A percentile compares a stretch with the other conserved stretches of the same genome.
These are phyloP conservation scores for Lepidocyrtoides sp. DNA, from an alignment of 2,888 invertebrate genomes.

Conservation along the genomic window DNA sequence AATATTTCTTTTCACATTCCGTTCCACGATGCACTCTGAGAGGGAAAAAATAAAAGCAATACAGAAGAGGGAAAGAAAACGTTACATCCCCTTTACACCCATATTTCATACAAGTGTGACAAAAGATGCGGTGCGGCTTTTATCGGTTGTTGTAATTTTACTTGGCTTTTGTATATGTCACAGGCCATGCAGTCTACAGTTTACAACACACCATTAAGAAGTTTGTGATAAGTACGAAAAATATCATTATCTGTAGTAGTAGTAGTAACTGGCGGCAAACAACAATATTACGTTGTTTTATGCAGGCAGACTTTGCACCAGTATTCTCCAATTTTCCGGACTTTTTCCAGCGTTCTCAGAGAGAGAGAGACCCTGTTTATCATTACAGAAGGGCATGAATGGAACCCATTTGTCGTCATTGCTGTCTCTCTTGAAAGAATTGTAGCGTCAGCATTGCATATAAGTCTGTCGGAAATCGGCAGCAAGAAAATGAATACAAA, in stretches of 20 bases:
- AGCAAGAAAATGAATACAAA: conserved; percentile 3
- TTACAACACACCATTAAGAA: not conserved
- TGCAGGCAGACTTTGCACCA: not conserved
- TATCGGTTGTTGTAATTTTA: not conserved
- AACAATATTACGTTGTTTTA: not conserved
- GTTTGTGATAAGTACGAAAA: not conserved
- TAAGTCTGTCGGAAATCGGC: conserved; percentile 43
- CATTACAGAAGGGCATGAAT: conserved; percentile 58
- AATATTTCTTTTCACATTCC: too few relatives aligned
- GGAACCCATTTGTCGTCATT: conserved; percentile 73
- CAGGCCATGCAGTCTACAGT: not conserved
- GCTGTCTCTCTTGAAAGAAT: conserved; percentile 51
- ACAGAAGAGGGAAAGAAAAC: not conserved
- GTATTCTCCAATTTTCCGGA: not conserved
- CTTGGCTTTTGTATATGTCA: not conserved
- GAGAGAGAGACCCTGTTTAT: conserved; percentile 44
- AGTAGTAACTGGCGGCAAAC: too few relatives aligned
- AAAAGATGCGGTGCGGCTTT: conserved; percentile 41
- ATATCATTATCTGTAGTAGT: conserved; percentile 8
- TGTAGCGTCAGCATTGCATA: conserved; percentile 48
- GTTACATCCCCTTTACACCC: conserved; percentile 23
- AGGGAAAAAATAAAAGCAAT: too few relatives aligned
- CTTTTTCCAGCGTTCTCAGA: not conserved
- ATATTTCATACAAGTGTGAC: conserved; percentile 36
- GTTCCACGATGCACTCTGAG: too few relatives aligned